Evolutionary conservation across 2,113 vertebrate species (phyloP), one percentile per base, ranked within the genome.

Genomic region (Trematocara macrostoma): DNA sequence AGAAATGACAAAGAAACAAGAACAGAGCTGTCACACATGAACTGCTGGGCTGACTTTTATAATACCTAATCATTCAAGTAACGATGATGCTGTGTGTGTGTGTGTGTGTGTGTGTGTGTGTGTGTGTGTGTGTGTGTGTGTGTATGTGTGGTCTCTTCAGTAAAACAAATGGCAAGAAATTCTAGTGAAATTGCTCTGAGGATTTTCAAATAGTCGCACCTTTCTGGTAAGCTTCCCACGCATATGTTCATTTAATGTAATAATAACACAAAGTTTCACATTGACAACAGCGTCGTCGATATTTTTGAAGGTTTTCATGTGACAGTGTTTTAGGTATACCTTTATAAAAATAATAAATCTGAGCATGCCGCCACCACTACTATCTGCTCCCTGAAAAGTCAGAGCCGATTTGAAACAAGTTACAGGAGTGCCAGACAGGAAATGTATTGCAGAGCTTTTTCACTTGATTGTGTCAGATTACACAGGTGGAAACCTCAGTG

Each of bases 1-100:
- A 96, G 94, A 97, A 95, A 96, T 97, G 95, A 96, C 96, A 97
- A 93, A 95, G 92, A 83, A 89, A 93, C 89, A 74, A 88, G 95
- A 91, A 96, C 93, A 93, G 87, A 93, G 93, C 96, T 96, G 96
- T 97, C 97, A 96, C 97, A 90, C 94, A 92, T 91, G 78, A 81
- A 84, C 87, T 89, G 42, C 84, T 53, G 82, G 85, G 83, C 71
- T 84, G 84, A 49, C 79, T 93, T 89, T 92, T 74, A 83, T 49
- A 78, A 91, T 82, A 88, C 81, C 86, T 82, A 38, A 42, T 86
- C 83, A 85, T 71, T 85, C 10, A 83, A 81, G 59, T 79, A 59
- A 71, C 23, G 34, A 59, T 67, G 52, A 64, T 78, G 42, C 42
- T 83, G 35, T 87, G 18, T 84, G 53, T 61, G 61, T 40, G 67